A percentile compares a stretch with the other conserved stretches of the same genome.
Conservation (phyloP, 2,113 vertebrate species). For the Pica pica region DNA sequence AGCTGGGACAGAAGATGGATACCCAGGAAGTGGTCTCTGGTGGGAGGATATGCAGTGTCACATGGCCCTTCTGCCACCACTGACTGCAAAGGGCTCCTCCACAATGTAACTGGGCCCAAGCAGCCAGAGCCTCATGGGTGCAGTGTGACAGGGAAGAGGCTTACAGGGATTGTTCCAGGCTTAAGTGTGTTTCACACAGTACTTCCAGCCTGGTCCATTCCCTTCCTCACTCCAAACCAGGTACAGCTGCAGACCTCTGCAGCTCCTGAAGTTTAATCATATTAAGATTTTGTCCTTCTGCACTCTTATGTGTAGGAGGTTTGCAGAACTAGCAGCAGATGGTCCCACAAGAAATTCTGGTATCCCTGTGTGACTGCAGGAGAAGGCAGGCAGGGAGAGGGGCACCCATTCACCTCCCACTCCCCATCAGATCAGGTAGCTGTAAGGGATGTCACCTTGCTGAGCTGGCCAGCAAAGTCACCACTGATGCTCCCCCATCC, state of each 20-base stretch:
- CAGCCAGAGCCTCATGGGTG: neutral
- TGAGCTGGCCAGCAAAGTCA: neutral
- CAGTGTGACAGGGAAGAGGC: neutral
- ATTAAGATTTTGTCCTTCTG: neutral
- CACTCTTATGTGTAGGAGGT: neutral
- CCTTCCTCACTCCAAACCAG: neutral
- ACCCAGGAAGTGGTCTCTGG: neutral
- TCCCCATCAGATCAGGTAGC: rapidly evolving
- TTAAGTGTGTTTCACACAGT: neutral
- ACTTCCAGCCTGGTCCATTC: neutral
- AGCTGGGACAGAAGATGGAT: neutral
- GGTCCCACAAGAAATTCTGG: neutral
- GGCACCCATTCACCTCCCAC: neutral
- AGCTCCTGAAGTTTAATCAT: neutral
- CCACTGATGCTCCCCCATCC: neutral
- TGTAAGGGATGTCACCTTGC: neutral
- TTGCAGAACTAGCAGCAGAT: neutral
- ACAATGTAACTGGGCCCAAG: rapidly evolving
- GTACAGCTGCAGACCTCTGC: neutral
- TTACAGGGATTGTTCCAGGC: neutral
- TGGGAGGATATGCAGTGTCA: neutral
- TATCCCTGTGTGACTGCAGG: neutral
- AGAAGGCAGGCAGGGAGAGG: neutral
- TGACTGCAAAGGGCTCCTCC: neutral
- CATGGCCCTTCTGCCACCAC: neutral